phyloP scores from a whole-genome alignment of 2,113 vertebrate species.

The Psittacara wagleri region DNA sequence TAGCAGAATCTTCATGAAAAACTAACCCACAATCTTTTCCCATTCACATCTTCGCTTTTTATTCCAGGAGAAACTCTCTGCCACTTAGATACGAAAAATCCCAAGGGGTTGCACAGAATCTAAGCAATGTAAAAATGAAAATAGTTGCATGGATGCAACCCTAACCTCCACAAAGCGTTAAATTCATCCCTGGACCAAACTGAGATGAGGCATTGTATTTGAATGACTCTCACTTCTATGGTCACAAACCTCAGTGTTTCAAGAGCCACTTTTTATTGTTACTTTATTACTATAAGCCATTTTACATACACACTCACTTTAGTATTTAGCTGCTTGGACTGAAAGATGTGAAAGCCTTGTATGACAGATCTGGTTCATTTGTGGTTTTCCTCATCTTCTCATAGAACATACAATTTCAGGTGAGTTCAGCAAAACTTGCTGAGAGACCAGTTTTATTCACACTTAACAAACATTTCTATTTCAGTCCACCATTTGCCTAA shows the following conservation, averaged over 20 bases:
- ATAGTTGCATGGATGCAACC: neutral
- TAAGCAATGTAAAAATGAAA: neutral
- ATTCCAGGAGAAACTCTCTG: neutral
- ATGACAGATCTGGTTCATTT: neutral
- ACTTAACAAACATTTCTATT: conserved; percentile 5
- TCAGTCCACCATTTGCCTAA: neutral
- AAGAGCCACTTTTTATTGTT: neutral
- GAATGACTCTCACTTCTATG: neutral
- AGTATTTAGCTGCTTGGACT: neutral
- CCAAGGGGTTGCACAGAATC: neutral
- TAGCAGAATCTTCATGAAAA: neutral
- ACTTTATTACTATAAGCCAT: neutral
- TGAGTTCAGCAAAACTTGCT: neutral
- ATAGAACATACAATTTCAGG: neutral
- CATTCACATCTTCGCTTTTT: neutral
- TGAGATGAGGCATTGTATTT: neutral
- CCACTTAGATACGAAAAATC: neutral
- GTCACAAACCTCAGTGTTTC: neutral
- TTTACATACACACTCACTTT: neutral
- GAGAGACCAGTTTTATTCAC: neutral
- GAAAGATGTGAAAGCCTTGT: neutral
- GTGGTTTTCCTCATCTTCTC: neutral
- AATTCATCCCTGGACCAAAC: neutral
- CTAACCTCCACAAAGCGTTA: neutral
- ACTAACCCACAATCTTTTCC: neutral